Conservation (phyloP, 2,797 vertebrate genomes). For the Halcyon leucocephala region DNA sequence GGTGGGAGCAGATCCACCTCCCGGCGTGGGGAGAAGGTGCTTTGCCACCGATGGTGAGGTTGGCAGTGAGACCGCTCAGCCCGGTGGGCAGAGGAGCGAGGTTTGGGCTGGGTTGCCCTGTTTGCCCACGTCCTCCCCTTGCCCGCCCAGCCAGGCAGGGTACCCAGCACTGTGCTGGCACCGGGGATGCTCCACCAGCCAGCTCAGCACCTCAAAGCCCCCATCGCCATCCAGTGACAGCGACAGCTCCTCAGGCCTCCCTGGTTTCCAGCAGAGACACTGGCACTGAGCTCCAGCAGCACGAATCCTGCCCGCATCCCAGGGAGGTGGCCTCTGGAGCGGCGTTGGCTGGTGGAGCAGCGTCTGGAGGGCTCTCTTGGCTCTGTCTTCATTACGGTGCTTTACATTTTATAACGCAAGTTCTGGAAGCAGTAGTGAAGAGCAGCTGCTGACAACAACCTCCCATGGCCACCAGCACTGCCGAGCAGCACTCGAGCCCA, state of each 20-base stretch:
- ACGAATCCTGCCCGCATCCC: not conserved
- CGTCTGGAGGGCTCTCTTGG: not conserved
- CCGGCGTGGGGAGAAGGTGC: rapidly evolving
- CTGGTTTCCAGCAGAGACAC: not conserved
- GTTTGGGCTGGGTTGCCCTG: not conserved
- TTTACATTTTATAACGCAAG: not conserved
- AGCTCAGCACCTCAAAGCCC: not conserved
- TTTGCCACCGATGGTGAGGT: not conserved
- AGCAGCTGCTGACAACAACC: not conserved
- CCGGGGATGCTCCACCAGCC: not conserved
- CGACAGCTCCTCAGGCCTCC: rapidly evolving
- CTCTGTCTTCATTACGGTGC: not conserved
- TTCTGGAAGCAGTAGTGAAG: not conserved
- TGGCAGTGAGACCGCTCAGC: not conserved
- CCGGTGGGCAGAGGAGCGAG: rapidly evolving
- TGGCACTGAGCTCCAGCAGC: not conserved
- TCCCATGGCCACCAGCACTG: not conserved
- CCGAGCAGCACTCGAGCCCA: rapidly evolving
- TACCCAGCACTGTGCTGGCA: not conserved
- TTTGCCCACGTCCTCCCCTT: rapidly evolving
- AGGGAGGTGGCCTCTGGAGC: not conserved
- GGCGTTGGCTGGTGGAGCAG: not conserved
- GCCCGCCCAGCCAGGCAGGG: rapidly evolving
- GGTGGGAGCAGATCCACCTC: not conserved
- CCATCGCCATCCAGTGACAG: not conserved